Base-by-base conservation (phyloP, 2,797 vertebrate species). In the Strix occidentalis region DNA sequence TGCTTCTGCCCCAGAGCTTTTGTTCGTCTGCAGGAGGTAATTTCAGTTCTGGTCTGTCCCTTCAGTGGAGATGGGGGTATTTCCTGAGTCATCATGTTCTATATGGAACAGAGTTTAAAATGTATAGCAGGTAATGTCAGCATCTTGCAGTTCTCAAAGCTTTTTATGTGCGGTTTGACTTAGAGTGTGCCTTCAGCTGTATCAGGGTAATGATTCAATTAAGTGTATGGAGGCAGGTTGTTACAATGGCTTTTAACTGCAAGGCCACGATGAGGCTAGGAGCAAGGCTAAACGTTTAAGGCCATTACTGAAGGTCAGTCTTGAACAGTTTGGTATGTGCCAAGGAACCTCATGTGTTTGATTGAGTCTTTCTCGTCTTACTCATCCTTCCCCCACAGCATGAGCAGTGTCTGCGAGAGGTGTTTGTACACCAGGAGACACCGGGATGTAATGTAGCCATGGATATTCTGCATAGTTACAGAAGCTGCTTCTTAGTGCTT, bases 141-240 rank as follows among this genome's bases (percentile, higher is more conserved):
- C n/a, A 60, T 87, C 75, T 91, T 80, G 39, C 31, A 68, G 65
- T 68, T 84, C 54, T 6, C 41, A 48, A 37, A 77, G 58, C 64
- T 91, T 82, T 87, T 92, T 83, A 77, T 48, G 29, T 9, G 2
- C 25, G 19, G 18, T 93, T 90, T 92, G 79, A 80, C 84, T 83
- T 95, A 39, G 0, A 31, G 23, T 13, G 58, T 72, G 64, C 75
- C 25, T 93, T 93, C 81, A 87, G 78, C 71, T 90, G 48, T 31
- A 53, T 76, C 75, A 39, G 57, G 57, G 33, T 77, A 93, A 83
- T 80, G 54, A 83, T 81, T 90, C 84, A 61, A 37, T 84, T 79
- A 82, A 79, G 61, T 46, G n/a, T 57, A 5, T 10, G 25, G 10
- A 87, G 79, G 72, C 72, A 54, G 31, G 46, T 45, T 80, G 56